Evolutionary conservation across 2,113 vertebrate species (phyloP).

Genomic region (Odocoileus virginianus): DNA sequence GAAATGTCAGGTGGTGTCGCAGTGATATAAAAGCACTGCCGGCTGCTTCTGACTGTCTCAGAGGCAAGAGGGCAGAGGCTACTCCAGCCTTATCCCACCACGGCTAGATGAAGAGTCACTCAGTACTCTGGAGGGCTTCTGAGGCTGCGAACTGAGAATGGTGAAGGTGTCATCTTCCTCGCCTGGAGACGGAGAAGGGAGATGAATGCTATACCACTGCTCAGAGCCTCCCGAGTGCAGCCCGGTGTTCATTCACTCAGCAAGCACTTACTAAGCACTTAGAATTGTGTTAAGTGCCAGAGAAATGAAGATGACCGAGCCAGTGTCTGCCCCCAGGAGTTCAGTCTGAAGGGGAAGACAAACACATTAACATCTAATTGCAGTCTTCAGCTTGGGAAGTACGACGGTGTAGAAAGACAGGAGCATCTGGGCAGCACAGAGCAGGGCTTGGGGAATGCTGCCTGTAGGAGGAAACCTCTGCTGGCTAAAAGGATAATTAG

Average conservation of each 20-base stretch:
- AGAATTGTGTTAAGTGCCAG: background rate
- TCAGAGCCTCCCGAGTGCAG: background rate
- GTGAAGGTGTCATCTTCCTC: background rate
- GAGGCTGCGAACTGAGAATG: background rate
- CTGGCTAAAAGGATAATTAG: background rate
- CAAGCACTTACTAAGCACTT: conserved; percentile 10
- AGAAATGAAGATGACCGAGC: conserved; percentile 40
- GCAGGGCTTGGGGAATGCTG: background rate
- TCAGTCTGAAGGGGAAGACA: conserved; percentile 6
- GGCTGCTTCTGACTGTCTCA: background rate
- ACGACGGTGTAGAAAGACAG: background rate
- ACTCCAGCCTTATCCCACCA: background rate
- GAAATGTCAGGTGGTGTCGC: background rate
- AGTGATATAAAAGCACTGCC: background rate
- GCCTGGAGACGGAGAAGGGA: background rate
- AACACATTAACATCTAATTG: conserved; percentile 10
- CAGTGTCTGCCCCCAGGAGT: background rate
- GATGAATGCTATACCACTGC: background rate
- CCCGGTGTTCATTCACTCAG: background rate
- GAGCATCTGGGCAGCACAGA: background rate
- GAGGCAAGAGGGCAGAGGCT: background rate
- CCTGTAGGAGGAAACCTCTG: background rate
- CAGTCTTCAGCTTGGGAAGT: background rate
- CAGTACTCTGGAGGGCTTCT: background rate
- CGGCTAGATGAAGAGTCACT: background rate